Evolutionary conservation across 2,888 invertebrate genomes (phyloP).

Genomic region (Beris morrisii): DNA sequence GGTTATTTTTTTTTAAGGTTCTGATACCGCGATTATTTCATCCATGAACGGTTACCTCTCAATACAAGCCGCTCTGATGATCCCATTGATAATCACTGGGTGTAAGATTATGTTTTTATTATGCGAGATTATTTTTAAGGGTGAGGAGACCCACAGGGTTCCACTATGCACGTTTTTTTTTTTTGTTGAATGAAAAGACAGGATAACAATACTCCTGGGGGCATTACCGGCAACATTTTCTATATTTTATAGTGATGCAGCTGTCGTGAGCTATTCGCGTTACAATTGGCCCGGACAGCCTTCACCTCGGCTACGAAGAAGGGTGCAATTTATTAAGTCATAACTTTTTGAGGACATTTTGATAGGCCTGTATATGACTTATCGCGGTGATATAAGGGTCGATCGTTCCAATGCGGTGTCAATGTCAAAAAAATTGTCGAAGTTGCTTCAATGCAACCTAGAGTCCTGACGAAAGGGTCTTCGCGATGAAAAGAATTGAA

Average conservation of each 20-base stretch:
- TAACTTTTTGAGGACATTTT: constrained; percentile 14
- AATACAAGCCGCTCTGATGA: neutral
- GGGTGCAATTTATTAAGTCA: constrained; percentile 31
- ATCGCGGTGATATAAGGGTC: too few species aligned
- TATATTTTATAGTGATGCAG: constrained; percentile 24
- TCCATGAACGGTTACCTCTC: constrained; percentile 9
- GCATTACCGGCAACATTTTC: constrained; percentile 25
- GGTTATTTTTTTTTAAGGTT: neutral
- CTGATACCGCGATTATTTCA: constrained; percentile 22
- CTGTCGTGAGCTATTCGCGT: constrained; percentile 19
- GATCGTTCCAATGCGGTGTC: too few species aligned
- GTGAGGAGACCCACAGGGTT: constrained; percentile 6
- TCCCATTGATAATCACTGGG: constrained; percentile 34
- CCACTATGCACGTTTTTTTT: constrained; percentile 11
- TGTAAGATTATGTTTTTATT: constrained; percentile 39
- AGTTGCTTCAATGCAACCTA: too few species aligned
- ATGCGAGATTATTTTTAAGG: constrained; percentile 31
- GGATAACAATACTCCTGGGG: constrained; percentile 23
- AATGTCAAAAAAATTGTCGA: too few species aligned
- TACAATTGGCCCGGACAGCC: constrained; percentile 20
- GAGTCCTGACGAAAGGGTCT: too few species aligned
- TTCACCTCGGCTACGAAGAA: neutral
- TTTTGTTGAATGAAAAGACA: neutral
- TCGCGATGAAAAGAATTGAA: too few species aligned
- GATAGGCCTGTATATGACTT: too few species aligned